Conservation (phyloP, 2,797 vertebrate species). For the Anas flavirostris region DNA sequence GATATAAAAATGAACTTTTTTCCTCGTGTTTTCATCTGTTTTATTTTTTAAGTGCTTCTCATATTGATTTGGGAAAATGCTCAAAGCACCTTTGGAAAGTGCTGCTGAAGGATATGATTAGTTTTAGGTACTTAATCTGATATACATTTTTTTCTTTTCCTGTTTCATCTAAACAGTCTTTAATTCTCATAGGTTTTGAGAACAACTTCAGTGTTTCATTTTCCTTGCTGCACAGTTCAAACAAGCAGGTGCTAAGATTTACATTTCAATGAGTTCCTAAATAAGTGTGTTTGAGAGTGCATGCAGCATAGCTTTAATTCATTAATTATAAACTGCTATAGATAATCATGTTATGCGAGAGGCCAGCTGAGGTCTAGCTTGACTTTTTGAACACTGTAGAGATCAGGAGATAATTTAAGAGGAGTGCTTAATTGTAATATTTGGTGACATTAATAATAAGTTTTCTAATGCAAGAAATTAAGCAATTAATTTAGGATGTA, state of each 20-base stretch:
- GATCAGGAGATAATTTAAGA: slow-evolving; percentile 55
- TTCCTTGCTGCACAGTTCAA: not conserved
- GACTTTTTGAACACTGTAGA: not conserved
- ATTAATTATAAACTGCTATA: slow-evolving; percentile 26
- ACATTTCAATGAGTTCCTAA: not conserved
- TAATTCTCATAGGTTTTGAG: not conserved
- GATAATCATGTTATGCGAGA: not conserved
- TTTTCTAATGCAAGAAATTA: slow-evolving; percentile 34
- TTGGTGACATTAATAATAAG: slow-evolving; percentile 57
- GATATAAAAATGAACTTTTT: not conserved
- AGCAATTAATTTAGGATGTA: slow-evolving; percentile 38
- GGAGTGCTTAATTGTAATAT: slow-evolving; percentile 59
- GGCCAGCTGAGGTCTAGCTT: not conserved
- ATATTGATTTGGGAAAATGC: not conserved
- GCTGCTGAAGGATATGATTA: not conserved
- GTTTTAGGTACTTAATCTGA: not conserved
- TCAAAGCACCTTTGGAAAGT: not conserved
- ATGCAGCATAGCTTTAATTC: not conserved
- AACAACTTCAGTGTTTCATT: not conserved
- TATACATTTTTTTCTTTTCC: not conserved
- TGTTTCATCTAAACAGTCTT: not conserved
- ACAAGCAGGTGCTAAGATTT: not conserved
- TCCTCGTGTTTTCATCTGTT: not conserved
- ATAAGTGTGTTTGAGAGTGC: not conserved
- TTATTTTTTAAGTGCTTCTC: not conserved